Evolutionary conservation across 1,140 invertebrate genomes (phyloP).

Genomic region (Adoxophyes honmai): DNA sequence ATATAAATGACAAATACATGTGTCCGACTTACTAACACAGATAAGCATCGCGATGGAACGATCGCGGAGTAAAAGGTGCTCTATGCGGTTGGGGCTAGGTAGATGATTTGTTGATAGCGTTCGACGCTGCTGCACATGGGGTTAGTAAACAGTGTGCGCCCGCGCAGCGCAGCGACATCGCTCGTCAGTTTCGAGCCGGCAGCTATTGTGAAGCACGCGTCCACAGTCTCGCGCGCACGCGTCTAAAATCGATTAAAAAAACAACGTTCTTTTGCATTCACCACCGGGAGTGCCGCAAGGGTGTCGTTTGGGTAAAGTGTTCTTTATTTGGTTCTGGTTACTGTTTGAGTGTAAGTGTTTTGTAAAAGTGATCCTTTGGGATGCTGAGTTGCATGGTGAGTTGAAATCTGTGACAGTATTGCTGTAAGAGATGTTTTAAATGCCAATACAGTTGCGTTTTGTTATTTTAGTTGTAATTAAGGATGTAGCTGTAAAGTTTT

Average conservation of each 20-base stretch:
- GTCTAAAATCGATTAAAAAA: slow-evolving; percentile 43
- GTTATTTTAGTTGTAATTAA: slow-evolving; percentile 67
- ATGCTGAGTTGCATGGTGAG: slow-evolving; percentile 64
- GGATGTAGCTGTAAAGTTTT: slow-evolving; percentile 47
- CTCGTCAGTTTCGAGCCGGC: slow-evolving; percentile 51
- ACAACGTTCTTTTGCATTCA: slow-evolving; percentile 21
- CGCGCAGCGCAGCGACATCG: slow-evolving; percentile 45
- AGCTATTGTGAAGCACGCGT: slow-evolving; percentile 56
- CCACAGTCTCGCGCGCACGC: slow-evolving; percentile 39
- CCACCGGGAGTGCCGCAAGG: slow-evolving; percentile 44
- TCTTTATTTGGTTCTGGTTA: slow-evolving; percentile 21
- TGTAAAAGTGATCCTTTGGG: slow-evolving; percentile 46
- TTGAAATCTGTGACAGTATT: slow-evolving; percentile 60
- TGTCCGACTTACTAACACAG: slow-evolving; percentile 71
- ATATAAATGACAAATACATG: slow-evolving; percentile 70
- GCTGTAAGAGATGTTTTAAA: slow-evolving; percentile 52
- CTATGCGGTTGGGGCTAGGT: slow-evolving; percentile 17
- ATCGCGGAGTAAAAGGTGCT: neutral
- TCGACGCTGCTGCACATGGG: slow-evolving; percentile 61
- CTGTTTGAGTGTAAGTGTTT: slow-evolving; percentile 41
- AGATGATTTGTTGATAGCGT: slow-evolving; percentile 32
- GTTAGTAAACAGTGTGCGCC: slow-evolving; percentile 62
- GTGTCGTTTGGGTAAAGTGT: slow-evolving; percentile 49
- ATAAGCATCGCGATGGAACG: slow-evolving; percentile 35
- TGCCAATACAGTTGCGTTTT: neutral